These are phyloP conservation scores for Apantesis nais DNA, from an alignment of 2,888 invertebrate species.

Conservation along the genomic window DNA sequence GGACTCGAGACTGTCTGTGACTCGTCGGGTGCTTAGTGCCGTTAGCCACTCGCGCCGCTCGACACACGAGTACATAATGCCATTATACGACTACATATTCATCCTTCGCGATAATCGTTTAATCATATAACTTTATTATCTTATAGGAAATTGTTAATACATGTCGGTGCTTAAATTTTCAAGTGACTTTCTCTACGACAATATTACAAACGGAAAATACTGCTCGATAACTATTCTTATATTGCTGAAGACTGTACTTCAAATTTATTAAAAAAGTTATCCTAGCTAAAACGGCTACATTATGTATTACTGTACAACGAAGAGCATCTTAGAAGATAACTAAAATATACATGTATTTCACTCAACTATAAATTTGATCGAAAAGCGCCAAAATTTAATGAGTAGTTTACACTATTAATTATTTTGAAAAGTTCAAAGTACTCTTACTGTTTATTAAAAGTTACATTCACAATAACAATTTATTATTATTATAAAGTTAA, in stretches of 20 bases:
- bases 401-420: constrained; percentile 62
- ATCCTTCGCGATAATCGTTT: constrained; percentile 51
- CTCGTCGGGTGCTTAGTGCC: constrained; percentile 67
- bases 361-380: constrained; percentile 69
- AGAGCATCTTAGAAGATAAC: constrained; percentile 73
- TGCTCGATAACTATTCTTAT: constrained; percentile 67
- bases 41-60: constrained; percentile 61
- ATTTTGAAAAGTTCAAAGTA: constrained; percentile 72
- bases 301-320: constrained; percentile 82
- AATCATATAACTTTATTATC: constrained; percentile 59
- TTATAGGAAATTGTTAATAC: constrained; percentile 72
- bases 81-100: constrained; percentile 50
- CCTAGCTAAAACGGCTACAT: constrained; percentile 84
- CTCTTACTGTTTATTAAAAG: constrained; percentile 79
- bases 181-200: constrained; percentile 64
- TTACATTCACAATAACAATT: constrained; percentile 85
- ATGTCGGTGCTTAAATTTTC: constrained; percentile 78
- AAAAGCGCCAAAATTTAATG: constrained; percentile 71
- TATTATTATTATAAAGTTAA: constrained; percentile 82
- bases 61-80: constrained; percentile 46
- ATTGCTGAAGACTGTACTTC: constrained; percentile 76
- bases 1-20: constrained; percentile 41
- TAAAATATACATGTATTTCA: constrained; percentile 54
- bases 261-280: constrained; percentile 82
- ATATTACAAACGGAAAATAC: constrained; percentile 70